Evolutionary conservation across 53 echinoderm and acorn worm genomes (phyloP).

Genomic region (Antedon mediterranea): DNA sequence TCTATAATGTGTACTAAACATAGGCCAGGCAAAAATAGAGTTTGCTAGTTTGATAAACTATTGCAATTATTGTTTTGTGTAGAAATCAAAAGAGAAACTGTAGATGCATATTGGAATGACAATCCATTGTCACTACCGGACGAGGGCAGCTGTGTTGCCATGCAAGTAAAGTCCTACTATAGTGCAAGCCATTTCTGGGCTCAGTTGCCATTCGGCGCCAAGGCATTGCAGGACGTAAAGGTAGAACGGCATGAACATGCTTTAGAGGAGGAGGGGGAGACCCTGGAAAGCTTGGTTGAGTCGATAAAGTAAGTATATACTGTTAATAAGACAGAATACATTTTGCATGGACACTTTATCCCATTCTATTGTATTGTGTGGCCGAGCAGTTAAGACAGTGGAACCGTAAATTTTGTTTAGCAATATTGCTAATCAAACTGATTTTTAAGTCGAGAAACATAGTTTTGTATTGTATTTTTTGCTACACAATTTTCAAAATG

Average conservation of each 20-base stretch:
- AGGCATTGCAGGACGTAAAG: constrained; percentile 47
- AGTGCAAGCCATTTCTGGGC: constrained; percentile 83
- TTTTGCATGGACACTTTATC: too few species aligned
- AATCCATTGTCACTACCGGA: constrained; percentile 19
- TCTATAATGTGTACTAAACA: too few species aligned
- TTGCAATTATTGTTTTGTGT: neutral
- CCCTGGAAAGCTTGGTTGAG: constrained; percentile 40
- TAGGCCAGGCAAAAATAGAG: too few species aligned
- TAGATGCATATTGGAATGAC: constrained; percentile 39
- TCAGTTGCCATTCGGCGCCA: constrained; percentile 59
- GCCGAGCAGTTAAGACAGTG: too few species aligned
- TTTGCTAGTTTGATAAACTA: too few species aligned
- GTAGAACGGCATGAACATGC: constrained; percentile 12
- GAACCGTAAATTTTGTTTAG: too few species aligned
- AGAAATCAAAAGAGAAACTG: constrained; percentile 4
- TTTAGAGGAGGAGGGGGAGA: constrained; percentile 54
- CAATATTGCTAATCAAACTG: too few species aligned
- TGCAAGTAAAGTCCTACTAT: constrained; percentile 55
- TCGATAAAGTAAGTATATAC: constrained; percentile 58
- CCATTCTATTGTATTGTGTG: too few species aligned
- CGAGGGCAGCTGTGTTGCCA: constrained; percentile 33
- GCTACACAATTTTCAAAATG: too few species aligned
- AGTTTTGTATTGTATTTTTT: too few species aligned
- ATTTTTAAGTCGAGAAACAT: too few species aligned
- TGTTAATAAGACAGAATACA: too few species aligned